Conservation (phyloP, 2,888 invertebrate genomes). For the Andrena bucephala region DNA sequence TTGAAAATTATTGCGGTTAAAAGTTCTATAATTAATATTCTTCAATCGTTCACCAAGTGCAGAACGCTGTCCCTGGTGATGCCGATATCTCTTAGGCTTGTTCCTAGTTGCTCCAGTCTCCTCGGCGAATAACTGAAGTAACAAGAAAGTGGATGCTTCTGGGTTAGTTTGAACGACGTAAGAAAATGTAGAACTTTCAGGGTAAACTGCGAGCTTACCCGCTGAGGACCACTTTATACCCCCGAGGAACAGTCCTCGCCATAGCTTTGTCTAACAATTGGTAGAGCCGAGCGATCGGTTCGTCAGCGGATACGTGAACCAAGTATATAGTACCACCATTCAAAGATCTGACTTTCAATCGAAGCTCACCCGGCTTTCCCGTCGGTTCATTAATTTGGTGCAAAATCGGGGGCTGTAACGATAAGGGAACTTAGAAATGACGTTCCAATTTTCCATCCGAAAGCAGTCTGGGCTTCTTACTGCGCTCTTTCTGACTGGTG, state of each 20-base stretch:
- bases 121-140: conserved; percentile 75
- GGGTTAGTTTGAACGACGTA: neutral
- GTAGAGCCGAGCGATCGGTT: conserved; percentile 77
- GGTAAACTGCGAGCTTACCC: conserved; percentile 70
- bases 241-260: conserved; percentile 66
- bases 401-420: conserved; percentile 74
- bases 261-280: conserved; percentile 78
- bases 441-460: no score
- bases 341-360: conserved; percentile 78
- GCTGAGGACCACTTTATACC: conserved; percentile 79
- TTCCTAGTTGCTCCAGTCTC: conserved; percentile 72
- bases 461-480: conserved; percentile 46
- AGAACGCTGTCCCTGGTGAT: conserved; percentile 80
- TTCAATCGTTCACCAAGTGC: conserved; percentile 78
- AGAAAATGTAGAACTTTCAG: neutral
- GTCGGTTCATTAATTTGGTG: conserved; percentile 78
- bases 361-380: conserved; percentile 72
- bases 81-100: conserved; percentile 76
- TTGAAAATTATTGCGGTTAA: neutral
- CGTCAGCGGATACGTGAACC: conserved; percentile 78
- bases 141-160: neutral
- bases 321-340: conserved; percentile 79
- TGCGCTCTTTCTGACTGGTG: conserved; percentile 63
- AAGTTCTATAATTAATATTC: neutral
- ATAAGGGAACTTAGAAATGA: neutral